Base-by-base conservation (phyloP, 2,113 vertebrate genomes). In the Mellivora capensis region DNA sequence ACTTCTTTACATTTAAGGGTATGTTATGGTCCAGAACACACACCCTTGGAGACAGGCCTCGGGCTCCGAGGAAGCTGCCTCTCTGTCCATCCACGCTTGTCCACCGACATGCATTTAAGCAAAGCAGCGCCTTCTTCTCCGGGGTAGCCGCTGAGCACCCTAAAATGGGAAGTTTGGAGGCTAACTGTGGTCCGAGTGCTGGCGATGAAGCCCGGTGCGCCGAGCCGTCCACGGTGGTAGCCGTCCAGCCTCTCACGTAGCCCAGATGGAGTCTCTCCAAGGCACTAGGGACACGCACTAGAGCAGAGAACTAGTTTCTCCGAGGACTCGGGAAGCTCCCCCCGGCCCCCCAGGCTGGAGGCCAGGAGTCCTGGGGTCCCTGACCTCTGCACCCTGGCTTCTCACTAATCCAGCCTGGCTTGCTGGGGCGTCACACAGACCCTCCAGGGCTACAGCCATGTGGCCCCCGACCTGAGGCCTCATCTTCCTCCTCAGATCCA, bases 201-300 rank as follows among this genome's bases (percentile, higher is more conserved):
- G 81, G 0, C 1, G 0, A 34, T 59, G 82, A 67, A 23, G 87
- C 57, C 42, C 69, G 31, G 20, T n/a, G 7, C 20, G 2, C 13
- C 8, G 3, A 25, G 42, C n/a, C 34, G 7, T 13, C 47, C 71
- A 44, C 8, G n/a, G 7, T 0, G 3, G 74, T n/a, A 77, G n/a
- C 67, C 6, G 10, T 0, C 27, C 37, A 11, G 0, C 13, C 21
- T 84, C 80, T 67, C 37, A 11, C 4, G 0, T 80, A 90, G 23
- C 81, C 29, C 39, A 71, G 89, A 91, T 1, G 42, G 0, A 42
- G 49, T 62, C 23, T 64, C 29, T 8, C 17, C 47, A 25, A 85
- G 37, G 64, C 52, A 39, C 10, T 11, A 0, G 4, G 31, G 47
- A 0, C 0, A 34, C 61, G 7, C 62, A 15, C 11, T 2, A 6